These are phyloP conservation scores for Tor tambroides DNA, from an alignment of 2,113 vertebrate genomes.

Conservation along the genomic window DNA sequence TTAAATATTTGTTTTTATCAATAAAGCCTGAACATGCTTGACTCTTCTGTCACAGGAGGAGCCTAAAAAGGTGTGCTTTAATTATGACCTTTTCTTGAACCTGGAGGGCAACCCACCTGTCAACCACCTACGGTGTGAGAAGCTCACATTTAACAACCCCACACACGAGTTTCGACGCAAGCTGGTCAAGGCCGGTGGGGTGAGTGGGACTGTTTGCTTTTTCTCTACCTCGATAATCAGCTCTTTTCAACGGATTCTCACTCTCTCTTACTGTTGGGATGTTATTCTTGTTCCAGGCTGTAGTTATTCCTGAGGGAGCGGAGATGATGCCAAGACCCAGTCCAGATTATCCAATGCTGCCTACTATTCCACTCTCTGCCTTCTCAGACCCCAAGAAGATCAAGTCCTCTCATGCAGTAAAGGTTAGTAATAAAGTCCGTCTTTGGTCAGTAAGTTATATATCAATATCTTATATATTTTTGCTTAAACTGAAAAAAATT, in stretches of 20 bases:
- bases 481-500: not conserved
- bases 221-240: not conserved
- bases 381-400: constrained; percentile 98
- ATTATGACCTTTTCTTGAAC: constrained; percentile 96
- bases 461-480: not conserved
- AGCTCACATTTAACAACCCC: constrained; percentile 98
- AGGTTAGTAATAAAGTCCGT: constrained; percentile 79
- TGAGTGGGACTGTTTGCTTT: constrained; percentile 65
- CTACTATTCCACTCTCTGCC: constrained; percentile 95
- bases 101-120: constrained; percentile 96
- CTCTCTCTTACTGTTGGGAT: not conserved
- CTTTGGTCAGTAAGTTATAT: not conserved
- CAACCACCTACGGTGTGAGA: constrained; percentile 97
- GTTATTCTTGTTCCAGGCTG: constrained; percentile 76
- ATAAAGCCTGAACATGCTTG: not conserved
- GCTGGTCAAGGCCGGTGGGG: constrained; percentile 92
- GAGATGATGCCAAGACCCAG: constrained; percentile 92
- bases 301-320: constrained; percentile 95
- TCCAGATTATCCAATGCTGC: constrained; percentile 95
- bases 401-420: constrained; percentile 92
- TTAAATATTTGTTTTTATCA: not conserved
- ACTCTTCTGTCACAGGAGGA: constrained; percentile 81
- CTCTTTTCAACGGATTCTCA: not conserved
- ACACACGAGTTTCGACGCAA: constrained; percentile 95
- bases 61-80: constrained; percentile 93